These are phyloP conservation scores for Drosophila navojoa DNA, from an alignment of 1,140 invertebrate species.

Conservation along the genomic window DNA sequence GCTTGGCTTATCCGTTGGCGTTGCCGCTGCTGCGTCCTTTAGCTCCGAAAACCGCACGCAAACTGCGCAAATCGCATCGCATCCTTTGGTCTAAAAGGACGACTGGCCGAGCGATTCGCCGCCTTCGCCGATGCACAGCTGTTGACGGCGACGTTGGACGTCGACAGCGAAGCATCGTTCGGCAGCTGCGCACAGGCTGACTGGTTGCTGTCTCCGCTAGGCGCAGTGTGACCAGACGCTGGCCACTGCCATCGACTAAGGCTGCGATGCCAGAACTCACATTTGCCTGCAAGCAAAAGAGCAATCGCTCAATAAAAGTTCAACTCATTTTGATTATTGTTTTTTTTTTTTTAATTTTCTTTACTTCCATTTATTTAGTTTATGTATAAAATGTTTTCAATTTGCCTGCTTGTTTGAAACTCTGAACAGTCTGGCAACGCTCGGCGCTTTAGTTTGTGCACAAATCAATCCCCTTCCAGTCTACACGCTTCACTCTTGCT, in stretches of 20 bases:
- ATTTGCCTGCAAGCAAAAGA: not conserved
- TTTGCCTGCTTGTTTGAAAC: not conserved
- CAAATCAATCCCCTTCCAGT: slow-evolving; percentile 16
- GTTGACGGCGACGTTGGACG: slow-evolving; percentile 11
- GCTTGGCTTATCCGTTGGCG: slow-evolving; percentile 17
- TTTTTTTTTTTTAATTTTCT: too few relatives aligned
- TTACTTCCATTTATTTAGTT: too few relatives aligned
- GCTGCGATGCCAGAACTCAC: not conserved
- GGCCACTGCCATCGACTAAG: not conserved
- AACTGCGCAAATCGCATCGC: slow-evolving; percentile 74
- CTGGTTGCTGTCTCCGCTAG: slow-evolving; percentile 28
- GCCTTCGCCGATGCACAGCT: slow-evolving; percentile 28
- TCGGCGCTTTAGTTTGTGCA: not conserved
- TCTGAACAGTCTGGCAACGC: slow-evolving; percentile 11
- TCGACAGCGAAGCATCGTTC: slow-evolving; percentile 3
- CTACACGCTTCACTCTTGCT: slow-evolving; percentile 3
- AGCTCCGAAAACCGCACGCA: slow-evolving; percentile 76
- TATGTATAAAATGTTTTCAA: too few relatives aligned
- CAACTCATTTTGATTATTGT: too few relatives aligned
- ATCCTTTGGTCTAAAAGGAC: slow-evolving; percentile 75
- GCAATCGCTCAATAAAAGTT: too few relatives aligned
- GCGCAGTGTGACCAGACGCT: slow-evolving; percentile 7
- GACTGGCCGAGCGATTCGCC: slow-evolving; percentile 17
- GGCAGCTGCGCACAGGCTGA: slow-evolving; percentile 26
- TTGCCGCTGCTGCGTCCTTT: slow-evolving; percentile 69